Evolutionary conservation across 1,140 invertebrate species (phyloP), one percentile per base, ranked within the genome.

Genomic region (Dendrolimus punctatus): DNA sequence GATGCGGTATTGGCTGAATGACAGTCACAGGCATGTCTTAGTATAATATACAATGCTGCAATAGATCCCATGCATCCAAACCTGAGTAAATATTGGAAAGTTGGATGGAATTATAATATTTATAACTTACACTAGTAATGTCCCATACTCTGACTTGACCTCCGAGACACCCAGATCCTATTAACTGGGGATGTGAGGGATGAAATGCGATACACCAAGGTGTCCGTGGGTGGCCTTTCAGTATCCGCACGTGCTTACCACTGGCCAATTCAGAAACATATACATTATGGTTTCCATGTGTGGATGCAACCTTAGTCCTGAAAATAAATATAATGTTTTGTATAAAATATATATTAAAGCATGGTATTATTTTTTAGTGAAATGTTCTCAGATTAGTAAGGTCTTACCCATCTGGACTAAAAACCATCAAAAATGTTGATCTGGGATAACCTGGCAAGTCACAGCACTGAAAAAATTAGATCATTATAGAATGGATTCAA

Each of bases 141-240:
- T 97, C 95, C 96, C 96, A 97, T 36, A 97, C 94, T 63, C 95
- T 88, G 42, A 97, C 95, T 91, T 97, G 93, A 10, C 96, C 96
- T 8, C 92, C 95, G 0, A 97, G 88, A 83, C 96, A 98, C 0
- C 96, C 96, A 42, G 95, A 95, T 8, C 95, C 96, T 51, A 97
- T 88, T 47, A 97, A 92, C 64, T 96, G 91, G 79, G 93, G 93
- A 45, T 92, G 93, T 4, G 93, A 92, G 2, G 95, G 95, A 87
- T 97, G 95, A 84, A 97, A 97, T 47, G 95, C 94, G 46, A 96
- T 91, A 76, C 95, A 96, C 95, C 95, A 98, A 4, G 95, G 95
- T 46, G 95, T 96, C n/a, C 95, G 87, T 37, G 95, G 95, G 87
- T 97, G 95, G 6, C 95, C 95, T 46, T 90, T 90, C 40, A 97